Base-by-base conservation (phyloP, 1,140 invertebrate genomes). In the Pseudachorutes palmiensis region DNA sequence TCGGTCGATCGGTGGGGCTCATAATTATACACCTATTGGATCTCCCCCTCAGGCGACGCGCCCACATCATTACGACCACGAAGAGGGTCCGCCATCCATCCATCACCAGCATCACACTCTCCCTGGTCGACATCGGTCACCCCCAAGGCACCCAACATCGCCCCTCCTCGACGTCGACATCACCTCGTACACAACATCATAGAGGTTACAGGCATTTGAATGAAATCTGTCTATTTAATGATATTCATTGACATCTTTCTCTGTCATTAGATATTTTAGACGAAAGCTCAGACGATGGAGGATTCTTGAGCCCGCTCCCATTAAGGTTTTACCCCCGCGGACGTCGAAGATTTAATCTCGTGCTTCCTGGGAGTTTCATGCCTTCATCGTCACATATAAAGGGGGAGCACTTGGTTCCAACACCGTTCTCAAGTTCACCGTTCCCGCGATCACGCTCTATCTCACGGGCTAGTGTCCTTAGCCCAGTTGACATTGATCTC, bases 111-210 rank as follows among this genome's bases (percentile, higher is more conserved):
- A 74, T 74, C 72, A 74, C 70, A 74, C 72, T 74, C 72, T 74
- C 72, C 72, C 72, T 73, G 68, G 72, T 57, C 62, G 72, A 67
- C 70, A 71, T 64, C 62, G 72, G 16, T 72, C 68, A 74, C 79
- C 36, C 75, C 82, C 68, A 78, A 79, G 83, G 45, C 79, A 81
- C 67, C 81, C 79, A 55, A 80, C 81, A 24, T 75, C 71, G 31
- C 67, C 71, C 64, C 75, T 73, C 73, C 75, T 74, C 66, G 72
- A 70, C 48, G 70, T 74, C 62, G 72, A 74, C 59, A 74, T 74
- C 55, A 63, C 65, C 28, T 64, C 70, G 1, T 72, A 67, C 64
- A 72, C 70, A 51, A 72, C 70, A 55, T 45, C 36, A 45, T 72
- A 72, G 65, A 67, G 70, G 66, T 68, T 68, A 28, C 22, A 31